phyloP scores from a whole-genome alignment of 1,140 invertebrate species.

The Gonatopus flavifemur region DNA sequence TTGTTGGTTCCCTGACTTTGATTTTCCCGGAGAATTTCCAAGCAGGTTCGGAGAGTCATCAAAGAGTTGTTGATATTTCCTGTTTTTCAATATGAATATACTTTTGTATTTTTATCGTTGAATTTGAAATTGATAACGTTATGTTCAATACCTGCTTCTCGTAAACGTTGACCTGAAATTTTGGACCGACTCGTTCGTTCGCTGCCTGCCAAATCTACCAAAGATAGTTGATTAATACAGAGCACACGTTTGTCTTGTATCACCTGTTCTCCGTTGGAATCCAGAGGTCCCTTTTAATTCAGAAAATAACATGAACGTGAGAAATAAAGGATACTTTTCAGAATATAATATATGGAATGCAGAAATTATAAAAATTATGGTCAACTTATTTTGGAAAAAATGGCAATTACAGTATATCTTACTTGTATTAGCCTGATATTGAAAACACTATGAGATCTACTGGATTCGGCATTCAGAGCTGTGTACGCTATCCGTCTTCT shows the following conservation, averaged over 20 bases:
- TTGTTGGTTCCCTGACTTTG: conserved; percentile 67
- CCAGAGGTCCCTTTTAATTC: conserved; percentile 68
- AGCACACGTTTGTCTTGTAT: conserved; percentile 69
- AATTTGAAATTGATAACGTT: conserved; percentile 6
- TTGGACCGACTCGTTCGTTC: conserved; percentile 85
- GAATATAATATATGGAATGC: background rate
- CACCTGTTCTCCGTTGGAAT: conserved; percentile 67
- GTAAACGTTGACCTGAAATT: conserved; percentile 76
- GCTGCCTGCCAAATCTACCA: conserved; percentile 94
- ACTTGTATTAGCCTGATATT: conserved; percentile 86
- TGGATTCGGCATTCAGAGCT: conserved; percentile 86
- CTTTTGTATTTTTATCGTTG: background rate
- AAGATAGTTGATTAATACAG: conserved; percentile 79
- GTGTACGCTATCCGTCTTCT: conserved; percentile 86
- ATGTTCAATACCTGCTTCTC: conserved; percentile 70
- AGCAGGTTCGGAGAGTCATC: conserved; percentile 79
- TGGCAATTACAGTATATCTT: background rate
- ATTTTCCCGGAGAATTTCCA: conserved; percentile 90
- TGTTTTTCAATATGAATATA: conserved; percentile 61
- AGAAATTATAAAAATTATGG: background rate
- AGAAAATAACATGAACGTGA: conserved; percentile 3
- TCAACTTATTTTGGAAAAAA: background rate
- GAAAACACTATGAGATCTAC: conserved; percentile 91
- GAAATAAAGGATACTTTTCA: background rate
- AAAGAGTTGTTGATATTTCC: conserved; percentile 86